Evolutionary conservation across 2,113 vertebrate species (phyloP).

Genomic region (Apeltes quadracus): DNA sequence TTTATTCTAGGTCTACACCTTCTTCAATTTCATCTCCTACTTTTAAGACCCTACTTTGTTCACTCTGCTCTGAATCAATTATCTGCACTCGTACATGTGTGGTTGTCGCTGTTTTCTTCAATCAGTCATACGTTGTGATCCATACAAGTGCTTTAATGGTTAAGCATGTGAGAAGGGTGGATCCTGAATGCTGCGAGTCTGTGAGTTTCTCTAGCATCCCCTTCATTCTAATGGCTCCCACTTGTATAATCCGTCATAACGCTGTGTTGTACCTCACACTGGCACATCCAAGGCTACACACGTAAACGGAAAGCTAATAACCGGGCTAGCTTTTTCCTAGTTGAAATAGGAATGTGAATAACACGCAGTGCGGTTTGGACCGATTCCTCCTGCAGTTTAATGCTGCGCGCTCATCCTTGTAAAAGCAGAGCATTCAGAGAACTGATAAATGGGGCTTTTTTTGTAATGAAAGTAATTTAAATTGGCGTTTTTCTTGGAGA

Average conservation of each 20-base stretch:
- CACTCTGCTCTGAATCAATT: constrained; percentile 24
- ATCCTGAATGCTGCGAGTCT: constrained; percentile 19
- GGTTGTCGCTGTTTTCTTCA: constrained; percentile 22
- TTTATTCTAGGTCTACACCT: constrained; percentile 52
- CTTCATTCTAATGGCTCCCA: constrained; percentile 51
- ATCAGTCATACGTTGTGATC: constrained; percentile 6
- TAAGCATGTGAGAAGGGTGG: constrained; percentile 21
- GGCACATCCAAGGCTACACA: constrained; percentile 21
- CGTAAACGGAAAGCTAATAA: constrained; percentile 49
- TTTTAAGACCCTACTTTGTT: constrained; percentile 18
- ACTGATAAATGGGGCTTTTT: neutral
- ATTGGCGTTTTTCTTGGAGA: neutral
- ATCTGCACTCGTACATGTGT: constrained; percentile 1
- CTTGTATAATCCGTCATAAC: constrained; percentile 37
- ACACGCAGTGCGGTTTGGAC: neutral
- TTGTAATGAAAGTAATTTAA: neutral
- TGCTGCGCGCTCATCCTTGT: neutral
- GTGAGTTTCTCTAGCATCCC: constrained; percentile 25
- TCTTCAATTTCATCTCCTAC: constrained; percentile 22
- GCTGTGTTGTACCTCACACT: constrained; percentile 25
- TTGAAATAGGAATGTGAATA: neutral
- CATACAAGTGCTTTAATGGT: constrained; percentile 20
- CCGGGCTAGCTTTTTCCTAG: neutral
- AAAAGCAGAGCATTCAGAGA: neutral
- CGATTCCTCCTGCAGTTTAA: neutral